A percentile compares a stretch with the other conserved stretches of the same genome.
These are phyloP conservation scores for Megaceryle alcyon DNA, from an alignment of 2,797 vertebrate species.

Conservation along the genomic window DNA sequence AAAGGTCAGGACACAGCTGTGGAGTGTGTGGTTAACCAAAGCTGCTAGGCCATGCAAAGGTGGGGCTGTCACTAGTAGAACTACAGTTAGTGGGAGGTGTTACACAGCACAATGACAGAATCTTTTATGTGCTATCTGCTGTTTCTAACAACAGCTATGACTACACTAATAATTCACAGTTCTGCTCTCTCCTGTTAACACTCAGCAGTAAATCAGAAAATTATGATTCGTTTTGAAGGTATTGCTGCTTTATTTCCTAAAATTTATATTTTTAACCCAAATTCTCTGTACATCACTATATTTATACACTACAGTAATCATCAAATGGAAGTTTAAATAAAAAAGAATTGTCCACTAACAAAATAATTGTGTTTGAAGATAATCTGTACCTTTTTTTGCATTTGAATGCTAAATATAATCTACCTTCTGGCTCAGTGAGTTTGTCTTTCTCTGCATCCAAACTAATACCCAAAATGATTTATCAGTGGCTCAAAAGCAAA, in stretches of 20 bases:
- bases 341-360: neutral
- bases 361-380: neutral
- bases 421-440: neutral
- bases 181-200: neutral
- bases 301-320: neutral
- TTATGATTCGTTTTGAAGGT: neutral
- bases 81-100: neutral
- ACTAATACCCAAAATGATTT: neutral
- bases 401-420: neutral
- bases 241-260: neutral
- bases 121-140: neutral
- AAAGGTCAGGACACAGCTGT: neutral
- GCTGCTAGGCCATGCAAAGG: neutral
- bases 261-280: neutral
- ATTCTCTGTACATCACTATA: neutral
- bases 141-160: neutral
- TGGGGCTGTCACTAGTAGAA: neutral
- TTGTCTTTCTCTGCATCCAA: neutral
- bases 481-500: neutral
- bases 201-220: neutral
- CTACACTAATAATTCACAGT: neutral
- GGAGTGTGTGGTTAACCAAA: neutral
- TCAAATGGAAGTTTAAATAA: neutral
- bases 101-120: neutral
- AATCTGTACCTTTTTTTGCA: neutral